Conservation (phyloP, 2,888 invertebrate genomes). For the Drosophila cognata region DNA sequence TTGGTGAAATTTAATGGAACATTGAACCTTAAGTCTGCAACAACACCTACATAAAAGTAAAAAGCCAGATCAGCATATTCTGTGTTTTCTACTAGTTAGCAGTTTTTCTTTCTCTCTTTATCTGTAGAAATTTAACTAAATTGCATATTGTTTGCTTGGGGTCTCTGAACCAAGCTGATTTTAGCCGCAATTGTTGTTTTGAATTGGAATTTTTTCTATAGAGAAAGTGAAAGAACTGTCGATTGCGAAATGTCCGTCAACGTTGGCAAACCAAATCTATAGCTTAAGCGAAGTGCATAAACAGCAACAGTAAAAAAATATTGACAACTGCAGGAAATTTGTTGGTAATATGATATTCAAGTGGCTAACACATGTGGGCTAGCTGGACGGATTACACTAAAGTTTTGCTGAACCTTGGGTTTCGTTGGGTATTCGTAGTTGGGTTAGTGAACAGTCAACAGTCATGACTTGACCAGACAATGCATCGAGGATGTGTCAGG, state of each 20-base stretch:
- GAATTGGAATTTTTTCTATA: slow-evolving; percentile 1
- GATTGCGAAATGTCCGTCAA: slow-evolving; percentile 60
- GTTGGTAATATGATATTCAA: slow-evolving; percentile 53
- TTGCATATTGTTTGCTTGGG: slow-evolving; percentile 19
- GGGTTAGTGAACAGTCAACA: slow-evolving; percentile 16
- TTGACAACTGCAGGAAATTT: slow-evolving; percentile 12
- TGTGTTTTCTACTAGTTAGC: slow-evolving; percentile 9
- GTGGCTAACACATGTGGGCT: slow-evolving; percentile 30
- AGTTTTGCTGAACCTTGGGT: slow-evolving; percentile 50
- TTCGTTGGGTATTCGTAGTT: slow-evolving; percentile 26
- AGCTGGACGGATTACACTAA: slow-evolving; percentile 24
- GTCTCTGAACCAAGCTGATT: slow-evolving; percentile 45
- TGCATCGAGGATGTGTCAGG: slow-evolving; percentile 8
- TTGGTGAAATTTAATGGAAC: not conserved
- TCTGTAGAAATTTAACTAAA: not conserved
- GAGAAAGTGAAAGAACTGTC: slow-evolving; percentile 11
- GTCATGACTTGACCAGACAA: slow-evolving; percentile 12
- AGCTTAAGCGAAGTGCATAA: slow-evolving; percentile 18
- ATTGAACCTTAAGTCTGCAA: slow-evolving; percentile 9
- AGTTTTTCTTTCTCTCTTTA: slow-evolving; percentile 12
- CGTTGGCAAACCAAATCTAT: slow-evolving; percentile 36
- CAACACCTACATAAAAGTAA: slow-evolving; percentile 41
- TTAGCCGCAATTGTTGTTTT: slow-evolving; percentile 2
- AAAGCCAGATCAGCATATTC: slow-evolving; percentile 28
- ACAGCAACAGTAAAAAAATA: slow-evolving; percentile 17